Evolutionary conservation across 2,888 invertebrate genomes (phyloP), one percentile per base, ranked within the genome.

Genomic region (Drosophila siamana): DNA sequence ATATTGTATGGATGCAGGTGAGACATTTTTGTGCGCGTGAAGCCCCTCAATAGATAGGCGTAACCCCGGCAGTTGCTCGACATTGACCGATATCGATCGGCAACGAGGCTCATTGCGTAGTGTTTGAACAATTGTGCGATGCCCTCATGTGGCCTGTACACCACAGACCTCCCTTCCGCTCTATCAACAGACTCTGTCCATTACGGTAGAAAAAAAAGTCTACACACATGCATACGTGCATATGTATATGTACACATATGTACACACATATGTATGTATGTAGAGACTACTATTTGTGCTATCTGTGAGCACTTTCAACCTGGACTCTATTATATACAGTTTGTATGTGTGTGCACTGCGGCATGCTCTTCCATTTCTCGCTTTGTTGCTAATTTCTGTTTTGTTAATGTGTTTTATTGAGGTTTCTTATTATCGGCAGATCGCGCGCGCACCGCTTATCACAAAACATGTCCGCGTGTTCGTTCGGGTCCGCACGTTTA

Each of bases 311-410:
- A 15, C 36, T 38, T 38, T 38, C 36, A 38, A 38, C 36, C 41
- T 19, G 16, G 41, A 19, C 36, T 13, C 6, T 15, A 11, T 9
- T 38, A 38, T 1, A 4, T 24, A 43, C 2, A 11, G 16, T 48
- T 8, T 43, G 7, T 40, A n/a, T 28, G 15, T 22, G 16, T 40
- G 30, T 9, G 5, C n/a, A n/a, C 26, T 22, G 50, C 26, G 16
- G 74, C 65, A 64, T 69, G 59, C 52, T 57, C 62, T 62, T 54
- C 46, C 48, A 65, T 82, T 83, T 86, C 61, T 57, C 80, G 61
- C 54, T 47, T 69, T 83, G 63, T 78, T 83, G 84, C 80, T 86
- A 86, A 82, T 82, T 83, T 77, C 69, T 63, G 69, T 75, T 69
- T 75, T 69, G 56, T 61, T 74, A 59, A 60, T 82, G 64, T 56